Conservation (phyloP, 1,140 invertebrate species). For the Papilio helenus region DNA sequence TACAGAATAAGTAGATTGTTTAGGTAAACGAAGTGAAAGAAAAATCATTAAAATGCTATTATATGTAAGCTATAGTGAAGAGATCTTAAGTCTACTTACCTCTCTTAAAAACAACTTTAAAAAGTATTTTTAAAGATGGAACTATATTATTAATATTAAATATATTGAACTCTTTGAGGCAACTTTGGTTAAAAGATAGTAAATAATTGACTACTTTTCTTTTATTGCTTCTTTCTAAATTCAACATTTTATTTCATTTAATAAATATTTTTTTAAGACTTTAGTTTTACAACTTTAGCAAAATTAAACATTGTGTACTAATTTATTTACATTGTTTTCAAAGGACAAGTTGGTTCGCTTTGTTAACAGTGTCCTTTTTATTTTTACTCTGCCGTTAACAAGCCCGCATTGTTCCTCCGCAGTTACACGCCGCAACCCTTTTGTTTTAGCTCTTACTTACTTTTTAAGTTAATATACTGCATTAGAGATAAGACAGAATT, state of each 20-base stretch:
- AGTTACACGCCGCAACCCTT: constrained; percentile 20
- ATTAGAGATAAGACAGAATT: constrained; percentile 16
- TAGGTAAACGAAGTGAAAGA: background rate
- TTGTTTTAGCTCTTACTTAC: constrained; percentile 24
- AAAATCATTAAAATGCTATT: background rate
- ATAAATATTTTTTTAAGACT: constrained; percentile 15
- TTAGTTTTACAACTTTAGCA: background rate
- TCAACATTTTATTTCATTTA: background rate
- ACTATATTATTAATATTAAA: too few relatives aligned
- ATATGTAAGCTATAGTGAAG: background rate
- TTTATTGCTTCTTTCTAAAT: too few relatives aligned
- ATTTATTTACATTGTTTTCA: constrained; percentile 28
- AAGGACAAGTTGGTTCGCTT: constrained; percentile 28
- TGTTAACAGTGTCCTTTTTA: constrained; percentile 29
- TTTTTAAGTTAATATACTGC: constrained; percentile 22
- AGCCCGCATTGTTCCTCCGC: constrained; percentile 18
- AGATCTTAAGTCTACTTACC: background rate
- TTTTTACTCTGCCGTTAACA: constrained; percentile 25
- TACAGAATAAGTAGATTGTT: background rate
- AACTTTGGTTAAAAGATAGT: too few relatives aligned
- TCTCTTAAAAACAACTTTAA: too few relatives aligned
- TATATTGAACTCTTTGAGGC: too few relatives aligned
- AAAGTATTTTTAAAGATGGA: too few relatives aligned
- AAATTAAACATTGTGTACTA: constrained; percentile 15
- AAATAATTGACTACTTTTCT: too few relatives aligned